Percentiles rank a stretch among this genome's conserved stretches.
These are phyloP conservation scores for Eospalax fontanierii DNA, from an alignment of 2,797 vertebrate species.

Conservation along the genomic window DNA sequence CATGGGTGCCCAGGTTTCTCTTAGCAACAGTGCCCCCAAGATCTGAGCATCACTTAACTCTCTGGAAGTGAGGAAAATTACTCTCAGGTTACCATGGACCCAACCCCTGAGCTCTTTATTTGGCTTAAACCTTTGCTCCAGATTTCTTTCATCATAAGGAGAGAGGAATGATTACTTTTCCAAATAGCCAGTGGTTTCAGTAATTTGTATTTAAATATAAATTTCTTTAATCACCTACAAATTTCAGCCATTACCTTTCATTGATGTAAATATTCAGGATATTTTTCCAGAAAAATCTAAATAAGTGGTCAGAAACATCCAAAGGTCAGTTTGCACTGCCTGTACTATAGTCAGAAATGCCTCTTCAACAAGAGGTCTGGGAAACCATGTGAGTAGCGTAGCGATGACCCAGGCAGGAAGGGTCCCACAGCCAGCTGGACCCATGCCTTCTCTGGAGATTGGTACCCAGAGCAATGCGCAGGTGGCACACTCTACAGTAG, in stretches of 20 bases:
- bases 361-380: neutral
- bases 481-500: neutral
- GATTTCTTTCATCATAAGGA: neutral
- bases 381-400: neutral
- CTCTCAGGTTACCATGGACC: neutral
- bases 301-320: constrained; percentile 17
- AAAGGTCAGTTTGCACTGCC: neutral
- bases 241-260: constrained; percentile 36
- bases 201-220: constrained; percentile 47
- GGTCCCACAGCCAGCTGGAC: neutral
- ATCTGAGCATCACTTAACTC: neutral
- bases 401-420: neutral
- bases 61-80: neutral
- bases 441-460: neutral
- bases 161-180: neutral
- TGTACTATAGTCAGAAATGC: neutral
- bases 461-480: neutral
- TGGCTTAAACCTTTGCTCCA: constrained; percentile 16
- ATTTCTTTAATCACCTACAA: constrained; percentile 7
- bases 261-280: neutral
- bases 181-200: neutral
- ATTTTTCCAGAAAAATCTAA: constrained; percentile 23
- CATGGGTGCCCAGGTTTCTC: neutral
- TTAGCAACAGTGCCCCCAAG: neutral
- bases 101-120: neutral